Evolutionary conservation across 2,797 vertebrate species (phyloP).

Genomic region (Clarias pachynema): DNA sequence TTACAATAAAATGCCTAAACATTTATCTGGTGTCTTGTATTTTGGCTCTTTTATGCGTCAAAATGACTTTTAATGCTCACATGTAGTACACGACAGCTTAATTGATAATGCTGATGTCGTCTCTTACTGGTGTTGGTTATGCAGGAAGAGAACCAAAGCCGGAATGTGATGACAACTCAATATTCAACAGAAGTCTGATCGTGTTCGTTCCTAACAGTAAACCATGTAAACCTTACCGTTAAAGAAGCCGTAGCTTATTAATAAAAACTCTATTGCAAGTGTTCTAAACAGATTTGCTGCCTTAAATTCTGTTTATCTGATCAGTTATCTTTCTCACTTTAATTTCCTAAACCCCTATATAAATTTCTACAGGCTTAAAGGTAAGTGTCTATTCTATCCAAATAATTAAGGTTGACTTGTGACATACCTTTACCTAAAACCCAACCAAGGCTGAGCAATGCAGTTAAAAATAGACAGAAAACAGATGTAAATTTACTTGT

Average conservation of each 20-base stretch:
- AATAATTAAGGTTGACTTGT: not conserved
- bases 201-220: not conserved
- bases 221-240: not conserved
- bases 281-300: not conserved
- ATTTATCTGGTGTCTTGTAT: too few relatives aligned
- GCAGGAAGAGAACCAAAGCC: not conserved
- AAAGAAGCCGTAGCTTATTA: not conserved
- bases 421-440: not conserved
- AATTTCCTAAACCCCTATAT: not conserved
- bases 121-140: not conserved
- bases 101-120: not conserved
- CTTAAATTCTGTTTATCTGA: not conserved
- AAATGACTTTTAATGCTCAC: not conserved
- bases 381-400: not conserved
- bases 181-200: not conserved
- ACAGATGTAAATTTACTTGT: not conserved
- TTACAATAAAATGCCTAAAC: too few relatives aligned
- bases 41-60: too few relatives aligned
- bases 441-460: not conserved
- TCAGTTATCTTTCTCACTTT: not conserved
- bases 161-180: not conserved
- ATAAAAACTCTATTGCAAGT: not conserved
- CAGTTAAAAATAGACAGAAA: not conserved
- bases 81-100: not conserved
- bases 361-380: not conserved